Conservation (phyloP, 2,797 vertebrate genomes). For the Sebastes dallii region DNA sequence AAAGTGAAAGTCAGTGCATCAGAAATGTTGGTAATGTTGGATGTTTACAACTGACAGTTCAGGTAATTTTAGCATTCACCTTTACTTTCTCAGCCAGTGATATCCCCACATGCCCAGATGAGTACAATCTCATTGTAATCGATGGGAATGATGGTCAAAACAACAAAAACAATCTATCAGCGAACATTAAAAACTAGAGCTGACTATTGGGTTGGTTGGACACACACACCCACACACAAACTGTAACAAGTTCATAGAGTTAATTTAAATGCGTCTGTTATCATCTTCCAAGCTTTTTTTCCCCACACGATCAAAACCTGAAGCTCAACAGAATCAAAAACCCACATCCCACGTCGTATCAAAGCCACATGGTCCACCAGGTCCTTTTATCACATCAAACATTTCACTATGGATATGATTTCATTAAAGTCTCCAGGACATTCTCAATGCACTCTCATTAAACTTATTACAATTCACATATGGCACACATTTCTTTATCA, state of each 20-base stretch:
- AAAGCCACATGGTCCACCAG: conserved; percentile 35
- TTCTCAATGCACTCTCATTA: conserved; percentile 4
- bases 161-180: neutral
- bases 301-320: conserved; percentile 35
- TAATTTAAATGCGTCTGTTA: conserved; percentile 20
- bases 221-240: neutral
- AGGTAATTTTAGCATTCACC: neutral
- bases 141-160: conserved; percentile 5
- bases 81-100: conserved; percentile 3
- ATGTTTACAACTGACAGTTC: neutral
- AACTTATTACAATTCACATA: conserved; percentile 31
- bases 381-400: conserved; percentile 39
- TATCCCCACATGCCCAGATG: conserved; percentile 6
- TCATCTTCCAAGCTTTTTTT: conserved; percentile 19
- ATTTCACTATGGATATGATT: conserved; percentile 29
- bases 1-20: neutral
- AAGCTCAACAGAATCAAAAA: conserved; percentile 33
- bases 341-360: conserved; percentile 23
- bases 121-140: conserved; percentile 22
- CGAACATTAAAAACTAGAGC: neutral
- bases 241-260: conserved; percentile 7
- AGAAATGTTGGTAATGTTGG: neutral
- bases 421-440: conserved; percentile 24
- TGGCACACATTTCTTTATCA: conserved; percentile 26
- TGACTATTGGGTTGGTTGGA: neutral